A percentile compares a stretch with the other conserved stretches of the same genome.
Conservation (phyloP, 2,113 vertebrate genomes). For the Morone saxatilis region DNA sequence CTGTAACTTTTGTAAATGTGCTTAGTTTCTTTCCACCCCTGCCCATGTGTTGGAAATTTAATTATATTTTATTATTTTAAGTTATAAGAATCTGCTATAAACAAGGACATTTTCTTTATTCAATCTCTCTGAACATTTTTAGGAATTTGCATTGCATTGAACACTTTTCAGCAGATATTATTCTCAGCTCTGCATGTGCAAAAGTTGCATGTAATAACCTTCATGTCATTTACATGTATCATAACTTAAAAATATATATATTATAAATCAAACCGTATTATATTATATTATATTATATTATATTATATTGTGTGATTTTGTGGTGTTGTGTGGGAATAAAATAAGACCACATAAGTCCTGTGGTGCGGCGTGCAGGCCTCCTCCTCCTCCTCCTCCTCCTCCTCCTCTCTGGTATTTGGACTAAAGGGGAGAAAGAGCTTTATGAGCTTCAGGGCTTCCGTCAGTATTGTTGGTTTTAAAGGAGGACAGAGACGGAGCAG, state of each 20-base stretch:
- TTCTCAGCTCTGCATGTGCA: not conserved
- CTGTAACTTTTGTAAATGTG: not conserved
- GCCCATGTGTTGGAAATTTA: not conserved
- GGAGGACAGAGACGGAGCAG: constrained; percentile 60
- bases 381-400: constrained; percentile 11
- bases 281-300: too few species aligned
- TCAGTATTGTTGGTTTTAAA: constrained; percentile 72
- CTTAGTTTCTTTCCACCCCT: not conserved
- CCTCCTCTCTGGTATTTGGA: constrained; percentile 67
- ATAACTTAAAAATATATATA: too few species aligned
- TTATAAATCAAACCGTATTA: too few species aligned
- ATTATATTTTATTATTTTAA: not conserved
- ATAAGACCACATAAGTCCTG: not conserved
- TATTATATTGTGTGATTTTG: not conserved
- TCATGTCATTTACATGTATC: not conserved
- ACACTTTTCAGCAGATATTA: not conserved
- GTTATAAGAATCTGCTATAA: not conserved
- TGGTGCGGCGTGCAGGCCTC: constrained; percentile 3
- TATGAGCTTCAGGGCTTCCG: constrained; percentile 72
- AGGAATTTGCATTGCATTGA: too few species aligned
- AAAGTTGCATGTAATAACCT: not conserved
- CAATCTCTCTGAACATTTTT: not conserved
- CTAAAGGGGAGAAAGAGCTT: constrained; percentile 62
- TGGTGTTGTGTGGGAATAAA: constrained; percentile 3
- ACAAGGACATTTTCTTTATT: not conserved